A percentile compares a stretch with the other conserved stretches of the same genome.
These are phyloP conservation scores for Apeltes quadracus DNA, from an alignment of 2,113 vertebrate species.

Conservation along the genomic window DNA sequence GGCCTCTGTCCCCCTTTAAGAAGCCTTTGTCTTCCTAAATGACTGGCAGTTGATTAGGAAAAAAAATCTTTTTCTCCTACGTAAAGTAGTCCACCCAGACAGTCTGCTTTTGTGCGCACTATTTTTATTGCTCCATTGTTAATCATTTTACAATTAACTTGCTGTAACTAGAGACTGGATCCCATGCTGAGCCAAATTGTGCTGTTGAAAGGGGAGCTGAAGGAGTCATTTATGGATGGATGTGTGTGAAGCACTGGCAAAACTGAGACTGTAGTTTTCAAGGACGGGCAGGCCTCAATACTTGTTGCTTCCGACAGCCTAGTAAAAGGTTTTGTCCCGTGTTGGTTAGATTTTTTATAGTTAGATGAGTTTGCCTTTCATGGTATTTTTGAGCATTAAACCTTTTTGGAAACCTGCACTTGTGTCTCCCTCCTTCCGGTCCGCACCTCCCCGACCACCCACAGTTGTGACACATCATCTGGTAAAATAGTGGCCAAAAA, in stretches of 20 bases:
- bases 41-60: slow-evolving; percentile 73
- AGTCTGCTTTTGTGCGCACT: slow-evolving; percentile 60
- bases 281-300: neutral
- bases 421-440: too few species aligned
- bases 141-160: slow-evolving; percentile 75
- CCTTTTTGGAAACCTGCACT: too few species aligned
- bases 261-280: neutral
- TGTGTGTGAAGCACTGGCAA: slow-evolving; percentile 1
- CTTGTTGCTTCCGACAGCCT: neutral
- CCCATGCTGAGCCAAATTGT: slow-evolving; percentile 64
- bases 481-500: slow-evolving; percentile 9
- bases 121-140: slow-evolving; percentile 69
- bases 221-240: slow-evolving; percentile 40
- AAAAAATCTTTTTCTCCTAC: slow-evolving; percentile 37
- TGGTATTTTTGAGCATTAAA: too few species aligned
- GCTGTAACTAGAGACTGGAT: slow-evolving; percentile 50
- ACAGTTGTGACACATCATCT: too few species aligned
- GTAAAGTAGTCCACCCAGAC: slow-evolving; percentile 68
- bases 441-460: too few species aligned
- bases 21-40: slow-evolving; percentile 75
- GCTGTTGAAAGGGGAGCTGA: slow-evolving; percentile 54
- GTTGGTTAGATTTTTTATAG: slow-evolving; percentile 38
- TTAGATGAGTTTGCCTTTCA: too few species aligned
- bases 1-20: slow-evolving; percentile 64
- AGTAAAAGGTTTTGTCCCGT: slow-evolving; percentile 46